phyloP scores from a whole-genome alignment of 1,140 invertebrate species.

The Drosophila sucinea region DNA sequence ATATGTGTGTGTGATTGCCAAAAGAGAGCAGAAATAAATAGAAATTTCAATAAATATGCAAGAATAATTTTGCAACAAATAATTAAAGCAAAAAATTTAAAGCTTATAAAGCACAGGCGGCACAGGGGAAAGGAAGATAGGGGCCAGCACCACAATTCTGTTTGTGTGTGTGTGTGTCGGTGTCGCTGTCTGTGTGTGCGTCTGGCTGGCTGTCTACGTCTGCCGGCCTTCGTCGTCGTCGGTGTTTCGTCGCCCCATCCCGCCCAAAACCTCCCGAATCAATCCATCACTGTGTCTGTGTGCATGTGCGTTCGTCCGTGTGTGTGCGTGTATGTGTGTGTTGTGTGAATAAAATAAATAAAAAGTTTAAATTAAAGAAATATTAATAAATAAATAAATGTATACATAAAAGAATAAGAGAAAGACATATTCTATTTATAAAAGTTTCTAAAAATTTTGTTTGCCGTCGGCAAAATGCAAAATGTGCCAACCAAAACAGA shows the following conservation, averaged over 20 bases:
- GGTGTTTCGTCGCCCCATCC: slow-evolving; percentile 15
- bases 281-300: slow-evolving; percentile 21
- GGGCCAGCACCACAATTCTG: slow-evolving; percentile 55
- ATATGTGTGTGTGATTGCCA: not conserved
- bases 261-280: slow-evolving; percentile 4
- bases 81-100: slow-evolving; percentile 61
- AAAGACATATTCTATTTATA: slow-evolving; percentile 2
- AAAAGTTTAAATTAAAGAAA: slow-evolving; percentile 56
- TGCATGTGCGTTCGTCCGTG: slow-evolving; percentile 23
- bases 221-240: slow-evolving; percentile 36
- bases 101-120: slow-evolving; percentile 60
- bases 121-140: slow-evolving; percentile 26
- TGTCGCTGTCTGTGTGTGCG: slow-evolving; percentile 20
- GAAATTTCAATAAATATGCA: slow-evolving; percentile 24
- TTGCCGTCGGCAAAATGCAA: slow-evolving; percentile 13
- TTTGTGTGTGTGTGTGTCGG: slow-evolving; percentile 33
- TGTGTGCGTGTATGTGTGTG: slow-evolving; percentile 27
- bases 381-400: slow-evolving; percentile 38
- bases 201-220: slow-evolving; percentile 25
- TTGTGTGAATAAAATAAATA: slow-evolving; percentile 33
- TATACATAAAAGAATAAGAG: slow-evolving; percentile 19
- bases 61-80: slow-evolving; percentile 40
- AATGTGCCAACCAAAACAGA: slow-evolving; percentile 12
- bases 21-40: slow-evolving; percentile 8
- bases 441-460: not conserved